phyloP scores from a whole-genome alignment of 2,113 vertebrate species.

The Rhea americana region DNA sequence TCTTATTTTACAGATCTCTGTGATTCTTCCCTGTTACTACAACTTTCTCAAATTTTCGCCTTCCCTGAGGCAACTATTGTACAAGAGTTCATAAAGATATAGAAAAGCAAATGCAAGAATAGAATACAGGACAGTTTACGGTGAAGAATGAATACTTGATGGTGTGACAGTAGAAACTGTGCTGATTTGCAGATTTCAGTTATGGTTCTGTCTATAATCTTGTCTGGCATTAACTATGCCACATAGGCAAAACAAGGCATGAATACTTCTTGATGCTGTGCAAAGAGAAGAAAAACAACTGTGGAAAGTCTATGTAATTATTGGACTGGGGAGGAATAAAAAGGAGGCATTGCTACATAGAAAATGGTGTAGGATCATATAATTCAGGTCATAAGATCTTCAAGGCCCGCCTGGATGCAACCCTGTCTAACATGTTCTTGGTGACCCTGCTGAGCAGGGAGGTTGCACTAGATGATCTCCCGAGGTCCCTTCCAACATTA shows the following conservation, averaged over 20 bases:
- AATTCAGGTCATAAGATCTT: neutral
- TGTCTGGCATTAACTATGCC: neutral
- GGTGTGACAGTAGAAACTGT: neutral
- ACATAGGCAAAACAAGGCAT: neutral
- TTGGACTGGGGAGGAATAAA: neutral
- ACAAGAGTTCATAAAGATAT: neutral
- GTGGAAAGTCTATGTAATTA: neutral
- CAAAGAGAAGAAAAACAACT: neutral
- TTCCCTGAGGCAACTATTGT: neutral
- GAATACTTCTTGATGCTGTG: too few species aligned
- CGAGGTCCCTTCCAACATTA: too few species aligned
- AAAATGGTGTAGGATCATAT: neutral
- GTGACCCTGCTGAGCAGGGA: too few species aligned
- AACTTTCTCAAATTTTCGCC: neutral
- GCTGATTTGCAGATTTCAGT: neutral
- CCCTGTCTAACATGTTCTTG: too few species aligned
- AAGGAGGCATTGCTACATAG: neutral
- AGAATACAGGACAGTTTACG: neutral
- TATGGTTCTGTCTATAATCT: neutral
- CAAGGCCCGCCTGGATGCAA: too few species aligned
- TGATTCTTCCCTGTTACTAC: neutral
- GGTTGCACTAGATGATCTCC: too few species aligned
- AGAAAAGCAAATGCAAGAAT: neutral
- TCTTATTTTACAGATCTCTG: neutral
- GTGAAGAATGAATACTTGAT: neutral